Conservation (phyloP, 2,113 vertebrate species). For the Murina feae region DNA sequence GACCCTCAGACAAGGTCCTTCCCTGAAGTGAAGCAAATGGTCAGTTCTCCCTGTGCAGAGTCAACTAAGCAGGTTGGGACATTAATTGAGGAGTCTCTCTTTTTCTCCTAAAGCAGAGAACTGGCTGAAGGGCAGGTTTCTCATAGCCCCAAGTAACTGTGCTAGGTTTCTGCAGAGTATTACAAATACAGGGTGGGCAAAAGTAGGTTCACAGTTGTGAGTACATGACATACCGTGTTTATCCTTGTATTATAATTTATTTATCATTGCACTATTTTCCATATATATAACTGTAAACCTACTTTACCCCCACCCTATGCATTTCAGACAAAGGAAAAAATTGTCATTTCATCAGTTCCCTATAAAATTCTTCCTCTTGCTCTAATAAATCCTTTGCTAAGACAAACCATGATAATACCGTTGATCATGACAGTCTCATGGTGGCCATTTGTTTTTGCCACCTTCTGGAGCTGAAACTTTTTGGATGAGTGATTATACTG, state of each 20-base stretch:
- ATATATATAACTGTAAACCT: neutral
- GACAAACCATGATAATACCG: slow-evolving; percentile 1
- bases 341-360: neutral
- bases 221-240: neutral
- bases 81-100: neutral
- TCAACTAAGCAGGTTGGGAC: neutral
- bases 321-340: neutral
- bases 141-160: neutral
- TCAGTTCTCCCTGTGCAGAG: neutral
- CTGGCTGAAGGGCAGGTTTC: neutral
- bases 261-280: neutral
- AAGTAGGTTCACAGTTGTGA: neutral
- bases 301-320: neutral
- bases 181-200: neutral
- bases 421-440: neutral
- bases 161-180: neutral
- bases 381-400: slow-evolving; percentile 28
- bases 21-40: neutral
- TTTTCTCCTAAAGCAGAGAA: neutral
- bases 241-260: neutral
- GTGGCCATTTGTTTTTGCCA: neutral
- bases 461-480: neutral
- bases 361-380: slow-evolving; percentile 2
- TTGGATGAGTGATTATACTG: slow-evolving; percentile 10
- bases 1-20: neutral